These are phyloP conservation scores for Pteria penguin DNA, from an alignment of 2,888 invertebrate species.

Conservation along the genomic window DNA sequence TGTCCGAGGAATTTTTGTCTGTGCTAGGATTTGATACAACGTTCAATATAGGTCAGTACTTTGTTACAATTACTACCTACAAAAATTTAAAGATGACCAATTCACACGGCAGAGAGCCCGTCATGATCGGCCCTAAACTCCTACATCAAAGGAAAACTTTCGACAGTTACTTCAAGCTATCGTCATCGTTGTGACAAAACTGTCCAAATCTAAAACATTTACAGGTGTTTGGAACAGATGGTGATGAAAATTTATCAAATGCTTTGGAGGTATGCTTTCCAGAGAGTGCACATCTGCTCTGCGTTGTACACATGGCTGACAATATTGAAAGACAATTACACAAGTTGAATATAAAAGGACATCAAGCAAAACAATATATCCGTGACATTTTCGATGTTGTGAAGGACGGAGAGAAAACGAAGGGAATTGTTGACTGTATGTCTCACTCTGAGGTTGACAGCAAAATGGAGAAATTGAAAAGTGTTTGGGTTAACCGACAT, in stretches of 20 bases:
- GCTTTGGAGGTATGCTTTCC: conserved; percentile 10
- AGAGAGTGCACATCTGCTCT: conserved; percentile 11
- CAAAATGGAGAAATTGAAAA: neutral
- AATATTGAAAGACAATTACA: conserved; percentile 3
- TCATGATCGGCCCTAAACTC: conserved; percentile 25
- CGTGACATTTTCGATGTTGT: neutral
- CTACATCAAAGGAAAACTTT: conserved; percentile 20
- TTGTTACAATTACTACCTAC: conserved; percentile 10
- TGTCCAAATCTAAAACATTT: neutral
- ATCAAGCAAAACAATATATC: neutral
- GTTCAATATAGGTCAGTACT: conserved; percentile 17
- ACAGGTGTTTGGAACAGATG: conserved; percentile 9
- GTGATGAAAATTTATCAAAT: conserved; percentile 14
- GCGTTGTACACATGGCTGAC: conserved; percentile 22
- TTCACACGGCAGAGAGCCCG: neutral
- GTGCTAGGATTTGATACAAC: conserved; percentile 17
- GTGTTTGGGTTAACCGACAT: neutral
- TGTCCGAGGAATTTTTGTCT: neutral
- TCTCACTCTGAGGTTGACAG: neutral
- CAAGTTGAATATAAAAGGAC: conserved; percentile 3
- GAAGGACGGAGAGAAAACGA: neutral
- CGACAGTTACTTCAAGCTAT: conserved; percentile 25
- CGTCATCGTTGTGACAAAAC: conserved; percentile 8
- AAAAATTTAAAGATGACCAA: conserved; percentile 14
- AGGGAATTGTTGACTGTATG: neutral